A percentile compares a stretch with the other conserved stretches of the same genome.
Conservation (phyloP, 2,797 vertebrate species). For the Alca torda region DNA sequence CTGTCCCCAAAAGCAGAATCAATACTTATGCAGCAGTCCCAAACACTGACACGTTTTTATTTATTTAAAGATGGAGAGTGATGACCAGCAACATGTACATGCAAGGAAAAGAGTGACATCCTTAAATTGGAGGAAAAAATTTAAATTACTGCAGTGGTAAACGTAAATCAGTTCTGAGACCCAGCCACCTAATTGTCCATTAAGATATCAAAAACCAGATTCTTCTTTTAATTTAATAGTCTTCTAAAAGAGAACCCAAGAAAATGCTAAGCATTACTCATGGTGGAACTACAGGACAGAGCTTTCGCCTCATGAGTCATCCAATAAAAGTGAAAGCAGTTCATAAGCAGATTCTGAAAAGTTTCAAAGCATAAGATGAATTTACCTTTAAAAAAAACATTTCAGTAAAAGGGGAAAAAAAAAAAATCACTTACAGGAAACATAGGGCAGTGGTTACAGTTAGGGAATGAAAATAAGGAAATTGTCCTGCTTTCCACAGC, state of each 20-base stretch:
- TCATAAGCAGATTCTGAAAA: conserved; percentile 64
- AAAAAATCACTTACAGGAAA: conserved; percentile 42
- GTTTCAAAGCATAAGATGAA: conserved; percentile 60
- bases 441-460: neutral
- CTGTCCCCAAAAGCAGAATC: neutral
- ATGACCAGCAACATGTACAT: neutral
- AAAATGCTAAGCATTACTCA: conserved; percentile 69
- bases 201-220: conserved; percentile 63
- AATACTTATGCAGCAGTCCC: neutral
- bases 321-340: conserved; percentile 55
- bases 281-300: conserved; percentile 34
- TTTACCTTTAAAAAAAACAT: conserved; percentile 24
- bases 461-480: conserved; percentile 30
- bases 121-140: neutral
- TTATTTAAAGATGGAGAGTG: neutral
- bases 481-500: neutral
- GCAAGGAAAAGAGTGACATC: neutral
- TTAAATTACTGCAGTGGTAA: conserved; percentile 25
- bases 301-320: conserved; percentile 67
- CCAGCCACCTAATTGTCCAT: conserved; percentile 54
- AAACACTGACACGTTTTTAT: neutral
- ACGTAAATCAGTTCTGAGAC: conserved; percentile 54
- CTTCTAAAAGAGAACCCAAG: conserved; percentile 45
- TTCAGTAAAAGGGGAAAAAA: neutral
- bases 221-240: conserved; percentile 68